Evolutionary conservation across 2,888 invertebrate genomes (phyloP), one percentile per base, ranked within the genome.

Genomic region (Cactoblastis cactorum): DNA sequence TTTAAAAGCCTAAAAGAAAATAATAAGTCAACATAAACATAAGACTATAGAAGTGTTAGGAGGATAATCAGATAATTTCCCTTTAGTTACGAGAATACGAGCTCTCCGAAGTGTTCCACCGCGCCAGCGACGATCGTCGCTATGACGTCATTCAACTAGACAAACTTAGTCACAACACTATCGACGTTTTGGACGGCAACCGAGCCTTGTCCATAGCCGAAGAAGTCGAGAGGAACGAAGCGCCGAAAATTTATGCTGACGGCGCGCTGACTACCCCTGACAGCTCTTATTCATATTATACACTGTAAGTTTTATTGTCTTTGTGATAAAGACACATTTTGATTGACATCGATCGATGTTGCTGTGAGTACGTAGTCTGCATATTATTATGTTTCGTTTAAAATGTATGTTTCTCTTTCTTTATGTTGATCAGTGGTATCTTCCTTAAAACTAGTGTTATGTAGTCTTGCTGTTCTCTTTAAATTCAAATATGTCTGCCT

Each of bases 21-120:
- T n/a, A n/a, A n/a, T n/a, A n/a, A n/a, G n/a, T n/a, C 3, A 1
- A 39, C 1, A 39, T 4, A 19, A 22, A 22, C 22, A 2, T 22
- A n/a, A n/a, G 17, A 34, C 34, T 12, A 34, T 34, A 38, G 17
- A n/a, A n/a, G n/a, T n/a, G n/a, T n/a, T n/a, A n/a, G n/a, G n/a
- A n/a, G n/a, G 14, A 1, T 35, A 14, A 14, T 35, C 3, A 35
- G 14, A 33, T 52, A 2, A 19, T 53, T 22, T 43, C 48, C 32
- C 45, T 50, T 41, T 89, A 96, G 96, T 91, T 96, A 58, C 95
- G 95, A 69, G 96, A 96, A 85, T 97, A 96, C 90, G 96, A 96
- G 78, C 87, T 96, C 61, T 94, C 95, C 60, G 96, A 96, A 86
- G 95, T 95, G 58, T 96, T 96, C 83, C 95, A 96, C 86, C 94